Base-by-base conservation (phyloP, 2,888 invertebrate genomes). In the Limnephilus marmoratus region DNA sequence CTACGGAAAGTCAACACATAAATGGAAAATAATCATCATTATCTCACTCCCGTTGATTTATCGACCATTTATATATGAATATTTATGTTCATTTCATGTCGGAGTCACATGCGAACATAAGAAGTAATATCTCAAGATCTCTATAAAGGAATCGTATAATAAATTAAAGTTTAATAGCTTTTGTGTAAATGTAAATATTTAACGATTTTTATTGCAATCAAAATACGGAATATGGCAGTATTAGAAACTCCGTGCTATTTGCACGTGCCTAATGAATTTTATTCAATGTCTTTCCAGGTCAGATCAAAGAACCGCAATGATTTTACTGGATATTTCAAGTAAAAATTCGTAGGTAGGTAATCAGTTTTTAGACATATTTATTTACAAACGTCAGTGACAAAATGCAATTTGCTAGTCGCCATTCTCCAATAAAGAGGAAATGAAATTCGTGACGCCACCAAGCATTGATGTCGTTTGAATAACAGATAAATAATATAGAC, bases 251-350 rank as follows among this genome's bases (percentile, higher is more conserved):
- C 53, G 34, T 91, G 53, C 80, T 85, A 85, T 81, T 89, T n/a
- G n/a, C n/a, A 91, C 80, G 53, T 85, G n/a, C n/a, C n/a, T n/a
- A 45, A 49, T 5, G 41, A 45, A 81, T 45, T 85, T 90, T 37
- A 91, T 90, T 90, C 31, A 87, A 83, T 90, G 37, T 83, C 80
- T 37, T 81, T 7, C 87, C n/a, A 31, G 24, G 41, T 91, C 45
- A 68, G 85, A 90, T 91, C 85, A 91, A 91, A 91, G 91, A 85
- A 24, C 31, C 91, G 90, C 89, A 80, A 31, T 13, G 9, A 82
- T 31, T 82, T 53, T 18, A 68, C 4, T 68, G 7, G 24, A 5
- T 24, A 18, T 53, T 53, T 53, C 53, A 18, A 53, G 3, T 68
- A 9, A 68, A 24, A 24, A 53, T 18, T 53, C 18, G 18, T 18